Evolutionary conservation across 2,113 vertebrate species (phyloP).

Genomic region (Podarcis raffonei): DNA sequence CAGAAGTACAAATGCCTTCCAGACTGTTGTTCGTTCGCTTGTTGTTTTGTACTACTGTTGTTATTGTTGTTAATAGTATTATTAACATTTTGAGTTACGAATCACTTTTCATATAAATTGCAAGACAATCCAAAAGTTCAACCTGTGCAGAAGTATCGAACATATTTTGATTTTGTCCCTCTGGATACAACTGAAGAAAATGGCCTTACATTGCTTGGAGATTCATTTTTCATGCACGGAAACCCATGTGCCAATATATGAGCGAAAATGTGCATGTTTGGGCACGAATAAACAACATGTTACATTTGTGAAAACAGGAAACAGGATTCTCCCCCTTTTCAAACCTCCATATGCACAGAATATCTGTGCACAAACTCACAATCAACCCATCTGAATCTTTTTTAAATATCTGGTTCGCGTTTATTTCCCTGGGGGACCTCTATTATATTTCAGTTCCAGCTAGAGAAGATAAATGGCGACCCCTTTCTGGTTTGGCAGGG

Average conservation of each 20-base stretch:
- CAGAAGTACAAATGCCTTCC: background rate
- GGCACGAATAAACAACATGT: no score
- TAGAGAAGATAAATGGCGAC: background rate
- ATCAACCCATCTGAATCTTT: background rate
- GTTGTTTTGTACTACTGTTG: no score
- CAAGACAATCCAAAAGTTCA: background rate
- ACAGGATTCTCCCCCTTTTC: background rate
- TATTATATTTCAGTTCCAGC: background rate
- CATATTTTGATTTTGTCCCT: background rate
- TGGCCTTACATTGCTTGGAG: background rate
- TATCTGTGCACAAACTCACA: background rate
- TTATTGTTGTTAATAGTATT: no score
- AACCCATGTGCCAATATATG: background rate
- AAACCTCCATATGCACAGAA: background rate
- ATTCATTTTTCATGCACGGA: background rate
- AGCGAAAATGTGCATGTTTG: no score
- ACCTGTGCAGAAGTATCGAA: background rate
- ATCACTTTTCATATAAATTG: no score
- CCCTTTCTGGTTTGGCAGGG: background rate
- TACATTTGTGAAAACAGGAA: background rate
- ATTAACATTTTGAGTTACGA: no score
- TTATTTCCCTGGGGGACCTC: background rate
- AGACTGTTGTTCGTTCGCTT: background rate
- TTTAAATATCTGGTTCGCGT: no score
- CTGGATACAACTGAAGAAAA: background rate